Conservation (phyloP, 1,140 invertebrate genomes). For the Pseudomyrmex dendroicus region DNA sequence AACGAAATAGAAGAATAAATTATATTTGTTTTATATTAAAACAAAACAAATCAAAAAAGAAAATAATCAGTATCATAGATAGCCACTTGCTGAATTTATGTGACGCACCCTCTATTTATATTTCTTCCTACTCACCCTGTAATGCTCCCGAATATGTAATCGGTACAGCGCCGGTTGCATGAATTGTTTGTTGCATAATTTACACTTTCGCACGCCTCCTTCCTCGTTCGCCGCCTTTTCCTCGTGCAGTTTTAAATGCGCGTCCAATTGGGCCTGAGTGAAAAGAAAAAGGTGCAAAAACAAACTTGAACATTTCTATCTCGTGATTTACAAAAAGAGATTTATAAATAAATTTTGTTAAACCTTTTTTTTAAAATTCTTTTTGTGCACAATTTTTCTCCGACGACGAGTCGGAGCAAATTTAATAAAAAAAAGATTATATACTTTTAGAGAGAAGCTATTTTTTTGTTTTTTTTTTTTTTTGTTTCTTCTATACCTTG, state of each 20-base stretch:
- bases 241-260: too few relatives aligned
- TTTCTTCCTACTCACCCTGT: conserved; percentile 71
- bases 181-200: conserved; percentile 81
- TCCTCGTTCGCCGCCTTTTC: conserved; percentile 80
- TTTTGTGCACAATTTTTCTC: background rate
- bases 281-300: conserved; percentile 16
- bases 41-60: background rate
- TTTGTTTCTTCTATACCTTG: conserved; percentile 69
- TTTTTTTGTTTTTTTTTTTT: too few relatives aligned
- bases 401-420: background rate
- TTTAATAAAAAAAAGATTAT: background rate
- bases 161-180: conserved; percentile 79
- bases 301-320: background rate
- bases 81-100: background rate
- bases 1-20: background rate
- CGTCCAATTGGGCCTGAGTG: too few relatives aligned
- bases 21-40: background rate
- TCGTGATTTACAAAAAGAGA: background rate
- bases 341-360: too few relatives aligned
- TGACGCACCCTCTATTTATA: background rate
- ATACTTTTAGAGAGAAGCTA: too few relatives aligned
- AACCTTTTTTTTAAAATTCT: background rate
- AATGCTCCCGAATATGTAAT: conserved; percentile 80
- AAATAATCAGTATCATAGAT: background rate
- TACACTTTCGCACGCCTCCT: conserved; percentile 75